Evolutionary conservation across 2,888 invertebrate species (phyloP).

Genomic region (Chymomyza caudatula): DNA sequence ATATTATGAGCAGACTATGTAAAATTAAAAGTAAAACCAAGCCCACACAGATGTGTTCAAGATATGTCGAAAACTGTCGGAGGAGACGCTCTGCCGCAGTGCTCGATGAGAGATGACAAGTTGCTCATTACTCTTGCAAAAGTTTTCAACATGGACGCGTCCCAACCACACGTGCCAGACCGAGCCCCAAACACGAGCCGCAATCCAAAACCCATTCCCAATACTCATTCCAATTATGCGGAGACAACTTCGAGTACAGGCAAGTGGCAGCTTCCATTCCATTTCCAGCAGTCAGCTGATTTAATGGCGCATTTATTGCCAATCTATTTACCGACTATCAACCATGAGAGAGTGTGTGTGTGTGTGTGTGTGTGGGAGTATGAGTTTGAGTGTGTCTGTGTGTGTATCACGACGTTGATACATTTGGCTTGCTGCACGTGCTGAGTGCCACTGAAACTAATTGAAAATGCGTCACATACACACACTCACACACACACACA

Average conservation of each 20-base stretch:
- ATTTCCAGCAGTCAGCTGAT: constrained; percentile 40
- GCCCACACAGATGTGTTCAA: background rate
- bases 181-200: background rate
- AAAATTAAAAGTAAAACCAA: background rate
- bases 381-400: constrained; percentile 9
- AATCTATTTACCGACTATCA: constrained; percentile 61
- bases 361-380: constrained; percentile 14
- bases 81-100: background rate
- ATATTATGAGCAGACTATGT: background rate
- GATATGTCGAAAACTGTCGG: background rate
- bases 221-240: background rate
- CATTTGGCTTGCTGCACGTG: constrained; percentile 54
- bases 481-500: constrained; percentile 18
- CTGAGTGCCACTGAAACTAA: constrained; percentile 64
- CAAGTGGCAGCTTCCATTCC: background rate
- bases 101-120: background rate
- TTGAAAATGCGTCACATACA: constrained; percentile 57
- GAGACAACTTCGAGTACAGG: background rate
- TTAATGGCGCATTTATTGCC: constrained; percentile 64
- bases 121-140: constrained; percentile 48
- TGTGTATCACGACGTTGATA: constrained; percentile 50
- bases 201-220: background rate
- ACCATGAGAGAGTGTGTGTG: background rate
- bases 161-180: background rate
- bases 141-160: background rate